Conservation (phyloP, 2,797 vertebrate species). For the Peromyscus attwateri region DNA sequence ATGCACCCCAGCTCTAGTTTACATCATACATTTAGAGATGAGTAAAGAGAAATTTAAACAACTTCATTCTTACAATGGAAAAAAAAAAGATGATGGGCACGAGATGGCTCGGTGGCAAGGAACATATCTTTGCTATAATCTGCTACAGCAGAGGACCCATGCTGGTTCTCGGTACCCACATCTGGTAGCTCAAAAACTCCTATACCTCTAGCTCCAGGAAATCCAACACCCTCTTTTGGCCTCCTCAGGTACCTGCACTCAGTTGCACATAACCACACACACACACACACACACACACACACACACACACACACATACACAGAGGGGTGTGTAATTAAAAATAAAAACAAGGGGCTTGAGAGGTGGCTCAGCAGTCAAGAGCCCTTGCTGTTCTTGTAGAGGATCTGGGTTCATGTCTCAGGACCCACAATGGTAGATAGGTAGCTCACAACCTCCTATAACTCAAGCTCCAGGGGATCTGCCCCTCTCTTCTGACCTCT, state of each 20-base stretch:
- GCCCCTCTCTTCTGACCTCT: neutral
- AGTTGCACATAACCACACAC: neutral
- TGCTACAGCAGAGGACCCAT: neutral
- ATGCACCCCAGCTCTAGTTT: neutral
- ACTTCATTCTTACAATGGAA: neutral
- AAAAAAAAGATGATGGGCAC: no score
- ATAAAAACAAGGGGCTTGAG: neutral
- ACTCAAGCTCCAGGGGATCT: neutral
- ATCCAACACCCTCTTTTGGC: neutral
- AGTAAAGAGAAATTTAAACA: constrained; percentile 40
- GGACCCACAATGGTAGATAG: neutral
- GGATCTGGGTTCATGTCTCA: neutral
- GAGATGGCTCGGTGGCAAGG: neutral
- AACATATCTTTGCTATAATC: neutral
- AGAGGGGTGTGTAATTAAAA: no score
- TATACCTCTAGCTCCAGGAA: no score
- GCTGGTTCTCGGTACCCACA: neutral
- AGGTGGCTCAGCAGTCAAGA: neutral
- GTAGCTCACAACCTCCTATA: neutral
- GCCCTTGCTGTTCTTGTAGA: neutral
- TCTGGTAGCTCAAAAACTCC: neutral
- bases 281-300: neutral
- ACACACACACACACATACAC: neutral
- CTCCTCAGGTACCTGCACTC: neutral
- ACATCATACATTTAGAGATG: neutral